A percentile compares a stretch with the other conserved stretches of the same genome.
Conservation (phyloP, 1,140 invertebrate genomes). For the Zeugodacus cucurbitae region DNA sequence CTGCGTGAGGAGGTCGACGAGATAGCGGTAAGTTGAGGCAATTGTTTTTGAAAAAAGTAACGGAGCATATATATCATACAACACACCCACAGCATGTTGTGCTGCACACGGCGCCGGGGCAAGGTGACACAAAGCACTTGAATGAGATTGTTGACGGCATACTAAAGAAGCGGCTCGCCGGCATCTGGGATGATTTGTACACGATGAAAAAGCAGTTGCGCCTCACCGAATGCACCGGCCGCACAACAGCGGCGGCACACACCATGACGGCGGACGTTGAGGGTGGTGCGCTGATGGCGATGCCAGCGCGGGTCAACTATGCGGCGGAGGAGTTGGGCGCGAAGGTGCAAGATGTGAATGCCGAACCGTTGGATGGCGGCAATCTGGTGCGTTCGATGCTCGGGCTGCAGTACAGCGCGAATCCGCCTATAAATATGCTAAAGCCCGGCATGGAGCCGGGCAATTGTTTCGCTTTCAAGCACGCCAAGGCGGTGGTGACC, state of each 20-base stretch:
- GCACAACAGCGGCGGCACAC: background rate
- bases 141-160: slow-evolving; percentile 49
- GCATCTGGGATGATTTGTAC: slow-evolving; percentile 55
- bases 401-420: slow-evolving; percentile 47
- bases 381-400: slow-evolving; percentile 46
- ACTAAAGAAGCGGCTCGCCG: slow-evolving; percentile 51
- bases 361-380: background rate
- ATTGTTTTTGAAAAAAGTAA: background rate
- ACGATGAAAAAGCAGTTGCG: slow-evolving; percentile 36
- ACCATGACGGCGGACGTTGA: background rate
- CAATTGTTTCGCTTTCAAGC: slow-evolving; percentile 54
- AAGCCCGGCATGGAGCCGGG: slow-evolving; percentile 49
- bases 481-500: slow-evolving; percentile 45
- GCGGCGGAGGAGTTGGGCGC: background rate
- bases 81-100: slow-evolving; percentile 34
- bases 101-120: background rate
- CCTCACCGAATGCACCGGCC: background rate
- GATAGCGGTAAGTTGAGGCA: slow-evolving; percentile 41
- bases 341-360: slow-evolving; percentile 27
- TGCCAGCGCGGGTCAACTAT: slow-evolving; percentile 50
- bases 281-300: background rate
- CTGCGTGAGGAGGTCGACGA: slow-evolving; percentile 43
- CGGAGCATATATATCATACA: background rate
- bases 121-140: slow-evolving; percentile 44
- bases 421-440: slow-evolving; percentile 57